Evolutionary conservation across 92 coral and sea anemone species (phyloP).

Genomic region (Siderastrea radians): DNA sequence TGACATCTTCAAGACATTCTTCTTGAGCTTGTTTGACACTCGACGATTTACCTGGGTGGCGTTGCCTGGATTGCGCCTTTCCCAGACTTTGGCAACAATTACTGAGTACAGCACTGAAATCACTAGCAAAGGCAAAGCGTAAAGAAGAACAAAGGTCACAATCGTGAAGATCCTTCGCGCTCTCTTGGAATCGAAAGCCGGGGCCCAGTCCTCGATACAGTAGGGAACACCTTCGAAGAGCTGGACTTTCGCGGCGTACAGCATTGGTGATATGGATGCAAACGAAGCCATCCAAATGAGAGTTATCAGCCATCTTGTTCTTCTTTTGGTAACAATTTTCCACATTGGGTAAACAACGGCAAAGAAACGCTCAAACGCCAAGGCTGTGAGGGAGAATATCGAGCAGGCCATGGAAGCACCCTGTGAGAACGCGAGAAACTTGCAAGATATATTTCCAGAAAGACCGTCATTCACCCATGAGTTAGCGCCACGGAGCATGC

Average conservation of each 20-base stretch:
- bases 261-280: slow-evolving; percentile 38
- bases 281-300: too few relatives aligned
- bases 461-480: slow-evolving; percentile 25
- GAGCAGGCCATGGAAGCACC: slow-evolving; percentile 49
- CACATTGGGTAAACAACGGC: slow-evolving; percentile 53
- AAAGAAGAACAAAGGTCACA: slow-evolving; percentile 58
- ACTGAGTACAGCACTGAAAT: slow-evolving; percentile 43
- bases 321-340: slow-evolving; percentile 32
- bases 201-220: too few relatives aligned
- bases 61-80: slow-evolving; percentile 43
- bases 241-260: slow-evolving; percentile 51
- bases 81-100: too few relatives aligned
- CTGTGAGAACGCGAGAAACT: not conserved
- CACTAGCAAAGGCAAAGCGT: slow-evolving; percentile 40
- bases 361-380: too few relatives aligned
- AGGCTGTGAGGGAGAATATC: slow-evolving; percentile 47
- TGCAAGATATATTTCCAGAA: slow-evolving; percentile 31
- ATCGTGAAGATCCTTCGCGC: slow-evolving; percentile 40
- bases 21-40: too few relatives aligned
- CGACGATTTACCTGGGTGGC: too few relatives aligned
- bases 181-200: slow-evolving; percentile 25
- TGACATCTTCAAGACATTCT: too few relatives aligned
- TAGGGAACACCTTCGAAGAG: too few relatives aligned
- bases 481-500: not conserved
- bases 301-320: slow-evolving; percentile 32